Evolutionary conservation across 2,113 vertebrate genomes (phyloP).

Genomic region (Hemiscyllium ocellatum): DNA sequence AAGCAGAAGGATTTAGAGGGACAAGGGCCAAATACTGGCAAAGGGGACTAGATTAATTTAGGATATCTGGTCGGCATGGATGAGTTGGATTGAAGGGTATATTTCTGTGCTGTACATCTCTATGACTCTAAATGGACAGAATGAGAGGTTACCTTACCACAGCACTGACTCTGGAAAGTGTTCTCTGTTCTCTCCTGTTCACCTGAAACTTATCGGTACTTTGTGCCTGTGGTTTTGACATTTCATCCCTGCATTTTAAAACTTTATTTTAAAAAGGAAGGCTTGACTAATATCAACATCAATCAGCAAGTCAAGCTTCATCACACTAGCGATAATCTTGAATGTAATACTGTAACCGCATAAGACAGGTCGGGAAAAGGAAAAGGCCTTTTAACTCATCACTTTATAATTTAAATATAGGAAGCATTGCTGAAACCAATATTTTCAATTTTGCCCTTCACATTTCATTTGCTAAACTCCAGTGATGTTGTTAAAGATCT

Average conservation of each 20-base stretch:
- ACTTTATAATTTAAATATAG: constrained; percentile 2
- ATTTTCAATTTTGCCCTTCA: constrained; percentile 34
- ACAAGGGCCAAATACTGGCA: no score
- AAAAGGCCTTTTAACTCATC: neutral
- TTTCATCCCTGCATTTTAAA: neutral
- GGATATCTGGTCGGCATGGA: no score
- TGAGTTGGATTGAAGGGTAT: no score
- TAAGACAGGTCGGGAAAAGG: neutral
- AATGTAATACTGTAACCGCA: neutral
- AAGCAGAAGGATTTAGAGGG: no score
- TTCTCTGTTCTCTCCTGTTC: neutral
- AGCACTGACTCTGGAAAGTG: no score
- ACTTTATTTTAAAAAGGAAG: neutral
- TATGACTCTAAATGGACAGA: no score
- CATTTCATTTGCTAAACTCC: neutral
- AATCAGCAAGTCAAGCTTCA: neutral
- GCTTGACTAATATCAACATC: neutral
- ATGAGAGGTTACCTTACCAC: no score
- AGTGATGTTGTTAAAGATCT: neutral
- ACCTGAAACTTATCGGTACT: neutral
- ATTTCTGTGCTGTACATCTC: no score
- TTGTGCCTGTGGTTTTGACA: neutral
- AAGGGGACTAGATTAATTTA: no score
- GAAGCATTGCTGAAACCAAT: neutral
- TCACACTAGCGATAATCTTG: no score